These are phyloP conservation scores for Cryptocephalus primarius DNA, from an alignment of 2,888 invertebrate species.

Conservation along the genomic window DNA sequence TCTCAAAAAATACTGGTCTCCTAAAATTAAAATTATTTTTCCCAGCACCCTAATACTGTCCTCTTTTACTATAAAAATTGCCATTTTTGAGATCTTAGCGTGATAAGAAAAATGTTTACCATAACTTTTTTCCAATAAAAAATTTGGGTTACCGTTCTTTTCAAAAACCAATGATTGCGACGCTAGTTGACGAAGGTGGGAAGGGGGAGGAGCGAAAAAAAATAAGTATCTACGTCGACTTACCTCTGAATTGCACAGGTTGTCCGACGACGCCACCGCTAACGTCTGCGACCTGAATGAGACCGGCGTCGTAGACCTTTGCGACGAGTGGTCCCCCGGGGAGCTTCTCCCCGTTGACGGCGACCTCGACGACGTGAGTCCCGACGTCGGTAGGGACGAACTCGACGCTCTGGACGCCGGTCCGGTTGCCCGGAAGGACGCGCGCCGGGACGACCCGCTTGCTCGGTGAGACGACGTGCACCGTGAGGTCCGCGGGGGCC, in stretches of 20 bases:
- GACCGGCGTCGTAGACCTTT: constrained; percentile 88
- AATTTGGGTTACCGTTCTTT: too few relatives aligned
- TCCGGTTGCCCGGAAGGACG: constrained; percentile 69
- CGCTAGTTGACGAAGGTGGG: too few relatives aligned
- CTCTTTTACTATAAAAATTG: too few relatives aligned
- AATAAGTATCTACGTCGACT: constrained; percentile 9
- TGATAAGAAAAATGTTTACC: too few relatives aligned
- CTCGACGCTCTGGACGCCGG: constrained; percentile 72
- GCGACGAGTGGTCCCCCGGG: constrained; percentile 84
- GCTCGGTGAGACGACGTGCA: constrained; percentile 70
- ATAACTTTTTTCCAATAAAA: too few relatives aligned
- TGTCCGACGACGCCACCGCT: constrained; percentile 90
- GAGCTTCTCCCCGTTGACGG: constrained; percentile 80
- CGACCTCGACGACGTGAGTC: constrained; percentile 83
- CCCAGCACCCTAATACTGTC: too few relatives aligned
- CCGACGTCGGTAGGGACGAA: constrained; percentile 91
- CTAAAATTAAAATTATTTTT: too few relatives aligned
- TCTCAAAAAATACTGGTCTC: too few relatives aligned
- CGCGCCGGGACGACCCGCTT: constrained; percentile 73
- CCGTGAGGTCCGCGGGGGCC: constrained; percentile 46
- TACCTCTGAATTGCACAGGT: constrained; percentile 93
- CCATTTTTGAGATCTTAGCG: too few relatives aligned
- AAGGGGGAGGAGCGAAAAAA: too few relatives aligned
- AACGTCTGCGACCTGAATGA: constrained; percentile 90
- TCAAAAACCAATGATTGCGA: too few relatives aligned